phyloP scores from a whole-genome alignment of 2,888 invertebrate genomes.

The Acrobasis consociella region DNA sequence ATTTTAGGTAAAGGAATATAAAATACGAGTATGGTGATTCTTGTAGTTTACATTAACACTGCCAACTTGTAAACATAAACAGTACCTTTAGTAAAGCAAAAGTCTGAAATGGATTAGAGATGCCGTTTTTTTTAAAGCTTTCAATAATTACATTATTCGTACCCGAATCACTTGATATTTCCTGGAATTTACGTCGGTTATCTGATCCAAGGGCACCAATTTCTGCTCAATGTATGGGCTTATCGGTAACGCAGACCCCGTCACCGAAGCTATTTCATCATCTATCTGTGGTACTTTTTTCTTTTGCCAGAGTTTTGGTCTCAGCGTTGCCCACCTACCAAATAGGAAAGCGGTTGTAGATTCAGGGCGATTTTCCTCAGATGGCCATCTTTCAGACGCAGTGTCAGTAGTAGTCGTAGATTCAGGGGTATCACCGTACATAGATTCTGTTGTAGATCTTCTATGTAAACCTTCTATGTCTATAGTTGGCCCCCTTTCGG shows the following conservation, averaged over 20 bases:
- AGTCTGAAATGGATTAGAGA: not conserved
- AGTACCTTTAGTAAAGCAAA: not conserved
- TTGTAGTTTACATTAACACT: too few species aligned
- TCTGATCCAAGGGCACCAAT: not conserved
- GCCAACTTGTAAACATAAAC: too few species aligned
- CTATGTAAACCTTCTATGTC: not conserved
- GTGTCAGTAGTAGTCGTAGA: not conserved
- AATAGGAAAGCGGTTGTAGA: not conserved
- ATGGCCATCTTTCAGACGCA: too few species aligned
- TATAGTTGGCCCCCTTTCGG: not conserved
- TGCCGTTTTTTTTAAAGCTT: not conserved
- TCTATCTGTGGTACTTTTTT: not conserved
- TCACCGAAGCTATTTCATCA: too few species aligned
- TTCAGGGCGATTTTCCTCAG: not conserved
- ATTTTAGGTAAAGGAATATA: too few species aligned
- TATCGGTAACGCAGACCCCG: too few species aligned
- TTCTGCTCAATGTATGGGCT: not conserved
- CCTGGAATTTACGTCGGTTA: not conserved
- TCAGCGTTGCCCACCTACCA: not conserved
- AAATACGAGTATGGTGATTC: too few species aligned
- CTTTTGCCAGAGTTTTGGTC: not conserved
- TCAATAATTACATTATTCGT: not conserved
- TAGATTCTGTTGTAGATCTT: not conserved
- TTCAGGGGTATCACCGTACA: not conserved
- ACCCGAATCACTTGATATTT: not conserved